Base-by-base conservation (phyloP, 1,140 invertebrate species). In the Lerema accius region DNA sequence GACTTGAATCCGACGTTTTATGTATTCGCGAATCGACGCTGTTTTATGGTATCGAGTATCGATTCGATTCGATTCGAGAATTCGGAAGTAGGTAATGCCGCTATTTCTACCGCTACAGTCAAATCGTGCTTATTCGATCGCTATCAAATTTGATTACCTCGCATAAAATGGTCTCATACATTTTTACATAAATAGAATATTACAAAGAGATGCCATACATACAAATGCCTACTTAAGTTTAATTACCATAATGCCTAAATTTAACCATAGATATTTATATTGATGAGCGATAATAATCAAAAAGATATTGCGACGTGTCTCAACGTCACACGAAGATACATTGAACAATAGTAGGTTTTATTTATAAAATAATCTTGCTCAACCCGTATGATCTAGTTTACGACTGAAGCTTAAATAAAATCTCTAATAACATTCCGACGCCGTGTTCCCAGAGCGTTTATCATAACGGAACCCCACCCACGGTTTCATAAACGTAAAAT, bases 41-140 rank as follows among this genome's bases (percentile, higher is more conserved):
- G 73, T 87, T 90, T 89, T 90, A 88, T 86, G 78, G 79, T 78
- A 87, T 88, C 80, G 80, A 80, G 75, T 86, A 89, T 90, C 85
- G 84, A 88, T 86, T 84, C 69, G 84, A 88, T 86, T 84, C 69
- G 59, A 71, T 68, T 79, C 51, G 74, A 58, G 73, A 80, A 82
- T 82, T 85, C 76, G 79, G 79, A 80, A 82, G 79, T 82, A 79
- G 37, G 13, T 40, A 56, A 82, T 78, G 69, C 67, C 65, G 77
- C 78, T 77, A 81, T 82, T 84, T 76, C 72, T 67, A 65, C 69
- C 62, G 72, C 69, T 78, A 76, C 65, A 62, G 55, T 9, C 51
- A 55, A 43, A n/a, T 71, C 73, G 75, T 77, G 73, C 71, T 73
- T 77, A 78, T 82, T 76, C 70, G 78, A 78, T 78, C 66, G 77